Evolutionary conservation across 2,113 vertebrate species (phyloP).

Genomic region (Cathartes aura): DNA sequence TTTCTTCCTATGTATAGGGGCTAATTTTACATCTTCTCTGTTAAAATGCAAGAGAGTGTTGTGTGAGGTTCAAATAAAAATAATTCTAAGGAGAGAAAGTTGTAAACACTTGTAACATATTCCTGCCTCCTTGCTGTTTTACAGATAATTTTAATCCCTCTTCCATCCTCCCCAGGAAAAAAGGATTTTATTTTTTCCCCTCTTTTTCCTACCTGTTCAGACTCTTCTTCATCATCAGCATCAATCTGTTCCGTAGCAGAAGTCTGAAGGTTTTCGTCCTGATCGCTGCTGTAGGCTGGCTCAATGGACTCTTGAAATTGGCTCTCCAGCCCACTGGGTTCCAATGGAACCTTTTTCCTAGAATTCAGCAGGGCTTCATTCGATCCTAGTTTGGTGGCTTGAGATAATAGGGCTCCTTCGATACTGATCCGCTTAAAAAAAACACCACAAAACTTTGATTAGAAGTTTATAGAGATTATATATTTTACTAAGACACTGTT

Average conservation of each 20-base stretch:
- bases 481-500: background rate
- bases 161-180: background rate
- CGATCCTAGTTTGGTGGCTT: conserved; percentile 77
- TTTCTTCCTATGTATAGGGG: background rate
- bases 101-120: background rate
- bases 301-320: conserved; percentile 82
- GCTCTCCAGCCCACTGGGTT: conserved; percentile 68
- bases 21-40: background rate
- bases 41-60: background rate
- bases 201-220: conserved; percentile 71
- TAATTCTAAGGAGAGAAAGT: background rate
- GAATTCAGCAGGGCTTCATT: conserved; percentile 71
- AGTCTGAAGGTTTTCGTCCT: conserved; percentile 77
- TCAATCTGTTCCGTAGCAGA: conserved; percentile 80
- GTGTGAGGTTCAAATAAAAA: background rate
- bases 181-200: background rate
- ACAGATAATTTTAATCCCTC: background rate
- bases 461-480: background rate
- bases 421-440: conserved; percentile 75
- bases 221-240: conserved; percentile 86
- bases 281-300: conserved; percentile 77
- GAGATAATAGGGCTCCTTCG: conserved; percentile 79
- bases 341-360: conserved; percentile 70
- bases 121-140: background rate
- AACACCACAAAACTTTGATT: background rate